Conservation (phyloP, 2,113 vertebrate genomes). For the Tenebrosternarchus preto region DNA sequence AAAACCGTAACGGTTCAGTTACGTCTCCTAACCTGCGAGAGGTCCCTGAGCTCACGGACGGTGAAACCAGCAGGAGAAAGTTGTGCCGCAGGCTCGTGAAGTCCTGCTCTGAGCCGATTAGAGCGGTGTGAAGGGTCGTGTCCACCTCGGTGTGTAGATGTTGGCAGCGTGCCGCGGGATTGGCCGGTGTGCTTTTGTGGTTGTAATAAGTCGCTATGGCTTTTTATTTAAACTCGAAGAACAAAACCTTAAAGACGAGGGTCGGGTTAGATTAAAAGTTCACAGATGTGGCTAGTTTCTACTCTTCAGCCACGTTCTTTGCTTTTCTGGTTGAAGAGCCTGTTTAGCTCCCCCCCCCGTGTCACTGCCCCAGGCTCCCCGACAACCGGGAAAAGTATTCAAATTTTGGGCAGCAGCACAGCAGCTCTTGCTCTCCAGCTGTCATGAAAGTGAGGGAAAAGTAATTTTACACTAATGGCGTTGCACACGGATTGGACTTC, state of each 20-base stretch:
- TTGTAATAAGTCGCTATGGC: neutral
- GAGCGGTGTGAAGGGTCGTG: neutral
- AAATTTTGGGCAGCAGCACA: no score
- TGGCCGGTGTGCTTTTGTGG: neutral
- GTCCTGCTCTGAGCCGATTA: neutral
- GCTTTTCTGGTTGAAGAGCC: no score
- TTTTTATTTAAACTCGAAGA: no score
- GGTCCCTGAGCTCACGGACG: neutral
- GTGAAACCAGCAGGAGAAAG: neutral
- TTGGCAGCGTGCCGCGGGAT: neutral
- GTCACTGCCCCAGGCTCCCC: no score
- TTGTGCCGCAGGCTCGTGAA: neutral
- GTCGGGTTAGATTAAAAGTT: no score
- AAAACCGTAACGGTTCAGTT: slow-evolving; percentile 17
- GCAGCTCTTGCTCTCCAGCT: no score
- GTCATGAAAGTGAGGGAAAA: neutral
- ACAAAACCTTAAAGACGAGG: no score
- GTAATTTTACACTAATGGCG: neutral
- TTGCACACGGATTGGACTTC: neutral
- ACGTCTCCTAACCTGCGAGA: neutral
- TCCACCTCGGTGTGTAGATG: neutral
- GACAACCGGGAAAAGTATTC: no score
- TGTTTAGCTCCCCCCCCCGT: no score
- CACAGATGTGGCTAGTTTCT: no score
- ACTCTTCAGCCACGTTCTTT: no score